Base-by-base conservation (phyloP, 1,140 invertebrate species). In the Holcopasites calliopsidis region DNA sequence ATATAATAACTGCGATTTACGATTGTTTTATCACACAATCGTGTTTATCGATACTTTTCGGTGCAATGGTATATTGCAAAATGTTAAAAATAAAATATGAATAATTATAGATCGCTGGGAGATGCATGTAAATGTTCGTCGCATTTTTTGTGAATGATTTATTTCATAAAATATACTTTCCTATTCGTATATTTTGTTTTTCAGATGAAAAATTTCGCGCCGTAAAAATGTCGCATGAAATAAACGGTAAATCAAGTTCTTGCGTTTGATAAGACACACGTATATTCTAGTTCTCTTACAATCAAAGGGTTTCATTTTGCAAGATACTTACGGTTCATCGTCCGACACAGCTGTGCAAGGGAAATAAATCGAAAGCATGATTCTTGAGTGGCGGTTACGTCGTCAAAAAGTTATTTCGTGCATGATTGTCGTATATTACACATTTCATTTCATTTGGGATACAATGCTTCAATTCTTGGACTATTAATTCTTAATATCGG, bases 371-470 rank as follows among this genome's bases (percentile, higher is more conserved):
- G 40, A 50, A 71, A 62, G 35, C 31, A 61, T n/a, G 16, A 71
- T 31, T 71, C n/a, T n/a, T n/a, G n/a, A n/a, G n/a, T n/a, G n/a
- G n/a, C n/a, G n/a, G n/a, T n/a, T n/a, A n/a, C n/a, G n/a, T n/a
- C n/a, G 21, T 26, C 52, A 55, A 54, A 44, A 71, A 62, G 26
- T 18, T 57, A 31, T n/a, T n/a, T 38, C 10, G 33, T 40, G 42
- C 44, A 33, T 71, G 66, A 76, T 71, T 72, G 74, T 72, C 68
- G 50, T 55, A 55, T n/a, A n/a, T 62, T 55, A 54, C 31, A 21
- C 21, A 38, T 69, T 40, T 21, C 35, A 49, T 47, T 47, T 38
- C 40, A 16, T 52, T 44, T 54, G n/a, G 42, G n/a, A 26, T 55
- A 66, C 18, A 74, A 66, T 4, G 6, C 40, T 38, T 26, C 35